A percentile compares a stretch with the other conserved stretches of the same genome.
Evolutionary conservation across 2,888 invertebrate genomes (phyloP).

Genomic region (Beris morrisii): DNA sequence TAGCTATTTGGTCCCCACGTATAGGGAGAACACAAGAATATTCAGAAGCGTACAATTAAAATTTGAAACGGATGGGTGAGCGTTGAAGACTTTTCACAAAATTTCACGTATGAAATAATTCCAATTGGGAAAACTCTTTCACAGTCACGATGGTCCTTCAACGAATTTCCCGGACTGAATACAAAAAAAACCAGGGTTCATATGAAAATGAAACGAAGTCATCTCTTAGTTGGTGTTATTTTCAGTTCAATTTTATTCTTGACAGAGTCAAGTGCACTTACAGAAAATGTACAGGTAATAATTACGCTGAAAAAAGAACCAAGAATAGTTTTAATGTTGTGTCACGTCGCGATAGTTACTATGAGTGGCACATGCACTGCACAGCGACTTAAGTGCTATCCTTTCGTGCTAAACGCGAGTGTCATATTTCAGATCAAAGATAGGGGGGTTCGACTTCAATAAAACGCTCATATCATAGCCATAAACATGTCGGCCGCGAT

Average conservation of each 20-base stretch:
- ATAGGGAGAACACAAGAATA: conserved; percentile 4
- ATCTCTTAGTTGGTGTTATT: conserved; percentile 3
- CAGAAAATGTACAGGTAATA: conserved; percentile 10
- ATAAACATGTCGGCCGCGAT: conserved; percentile 21
- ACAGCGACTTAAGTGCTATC: conserved; percentile 5
- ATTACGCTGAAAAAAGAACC: conserved; percentile 8
- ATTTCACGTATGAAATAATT: neutral
- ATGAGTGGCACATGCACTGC: neutral
- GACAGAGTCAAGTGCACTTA: conserved; percentile 13
- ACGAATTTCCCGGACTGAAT: neutral
- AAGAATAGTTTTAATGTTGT: conserved; percentile 7
- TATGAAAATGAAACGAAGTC: neutral
- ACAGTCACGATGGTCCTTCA: conserved; percentile 7
- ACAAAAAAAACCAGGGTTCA: neutral
- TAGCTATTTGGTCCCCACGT: conserved; percentile 9
- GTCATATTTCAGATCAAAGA: conserved; percentile 26
- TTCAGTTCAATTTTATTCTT: neutral
- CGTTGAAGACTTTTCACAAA: conserved; percentile 15
- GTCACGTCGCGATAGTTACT: conserved; percentile 9
- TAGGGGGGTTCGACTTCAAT: conserved; percentile 7
- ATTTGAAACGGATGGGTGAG: conserved; percentile 23
- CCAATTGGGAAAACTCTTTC: neutral
- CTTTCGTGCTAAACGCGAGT: conserved; percentile 23
- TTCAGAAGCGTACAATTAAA: conserved; percentile 19
- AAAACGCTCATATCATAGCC: conserved; percentile 19